These are phyloP conservation scores for Blastobasis adustella DNA, from an alignment of 2,888 invertebrate species.

Conservation along the genomic window DNA sequence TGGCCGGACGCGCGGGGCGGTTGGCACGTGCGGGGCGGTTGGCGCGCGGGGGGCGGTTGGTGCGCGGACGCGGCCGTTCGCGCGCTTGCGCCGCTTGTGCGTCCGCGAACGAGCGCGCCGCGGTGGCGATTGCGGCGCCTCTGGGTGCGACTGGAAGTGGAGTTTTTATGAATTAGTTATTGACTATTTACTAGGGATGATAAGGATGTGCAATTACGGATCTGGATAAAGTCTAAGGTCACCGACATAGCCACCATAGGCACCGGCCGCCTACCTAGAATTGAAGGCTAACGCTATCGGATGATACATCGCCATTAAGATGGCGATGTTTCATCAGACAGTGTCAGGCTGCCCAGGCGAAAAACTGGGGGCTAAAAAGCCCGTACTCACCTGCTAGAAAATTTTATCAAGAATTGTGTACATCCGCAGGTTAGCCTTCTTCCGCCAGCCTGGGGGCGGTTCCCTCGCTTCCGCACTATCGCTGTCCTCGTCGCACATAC, in stretches of 20 bases:
- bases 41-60: slow-evolving; percentile 8
- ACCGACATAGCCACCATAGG: not conserved
- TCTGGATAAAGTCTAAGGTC: not conserved
- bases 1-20: slow-evolving; percentile 4
- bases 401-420: slow-evolving; percentile 69
- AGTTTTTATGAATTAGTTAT: not conserved
- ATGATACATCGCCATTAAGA: not conserved
- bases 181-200: not conserved
- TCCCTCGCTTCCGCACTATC: slow-evolving; percentile 20
- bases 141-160: slow-evolving; percentile 7
- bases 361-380: no score
- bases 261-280: not conserved
- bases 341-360: not conserved
- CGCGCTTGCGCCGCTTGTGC: slow-evolving; percentile 6
- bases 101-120: slow-evolving; percentile 6
- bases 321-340: not conserved
- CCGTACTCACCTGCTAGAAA: slow-evolving; percentile 60
- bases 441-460: slow-evolving; percentile 53
- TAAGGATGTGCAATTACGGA: not conserved
- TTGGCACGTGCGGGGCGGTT: slow-evolving; percentile 7
- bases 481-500: slow-evolving; percentile 29
- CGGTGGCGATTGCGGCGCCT: slow-evolving; percentile 12
- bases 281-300: not conserved
- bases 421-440: slow-evolving; percentile 64
- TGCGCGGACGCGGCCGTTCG: slow-evolving; percentile 9